phyloP scores from a whole-genome alignment of 2,888 invertebrate genomes.

The Epistrophe grossulariae region DNA sequence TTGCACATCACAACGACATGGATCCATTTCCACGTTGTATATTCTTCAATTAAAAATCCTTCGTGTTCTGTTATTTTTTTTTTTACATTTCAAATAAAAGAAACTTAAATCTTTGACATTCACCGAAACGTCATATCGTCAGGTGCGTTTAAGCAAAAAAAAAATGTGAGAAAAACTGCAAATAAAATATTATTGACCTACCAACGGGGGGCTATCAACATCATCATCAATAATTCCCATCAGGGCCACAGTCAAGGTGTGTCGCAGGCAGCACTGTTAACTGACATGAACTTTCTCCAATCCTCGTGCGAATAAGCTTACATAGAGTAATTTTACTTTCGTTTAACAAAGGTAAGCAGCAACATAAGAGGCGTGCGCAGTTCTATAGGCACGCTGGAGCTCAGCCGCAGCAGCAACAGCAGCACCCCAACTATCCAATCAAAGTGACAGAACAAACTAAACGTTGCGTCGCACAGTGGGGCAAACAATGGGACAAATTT shows the following conservation, averaged over 20 bases:
- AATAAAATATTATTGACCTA: constrained; percentile 47
- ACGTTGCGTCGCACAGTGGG: constrained; percentile 1
- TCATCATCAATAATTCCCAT: constrained; percentile 53
- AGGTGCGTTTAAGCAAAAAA: constrained; percentile 20
- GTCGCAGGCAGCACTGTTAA: constrained; percentile 30
- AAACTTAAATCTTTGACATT: constrained; percentile 14
- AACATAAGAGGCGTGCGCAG: constrained; percentile 34
- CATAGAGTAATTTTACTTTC: constrained; percentile 61
- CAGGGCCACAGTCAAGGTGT: constrained; percentile 69
- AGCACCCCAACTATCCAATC: constrained; percentile 25
- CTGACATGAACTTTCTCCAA: constrained; percentile 68
- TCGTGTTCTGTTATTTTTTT: no score
- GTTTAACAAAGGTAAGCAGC: constrained; percentile 29
- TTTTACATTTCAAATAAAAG: background rate
- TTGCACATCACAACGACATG: background rate
- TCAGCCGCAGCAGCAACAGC: background rate
- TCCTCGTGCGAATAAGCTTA: constrained; percentile 65
- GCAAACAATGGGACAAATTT: background rate
- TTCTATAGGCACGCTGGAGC: constrained; percentile 29
- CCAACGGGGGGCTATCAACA: constrained; percentile 43
- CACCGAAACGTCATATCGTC: constrained; percentile 44
- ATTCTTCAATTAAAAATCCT: no score
- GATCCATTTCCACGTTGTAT: no score
- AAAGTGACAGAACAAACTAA: constrained; percentile 22
- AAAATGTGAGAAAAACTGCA: background rate